Evolutionary conservation across 2,888 invertebrate genomes (phyloP), one percentile per base, ranked within the genome.

Genomic region (Cantharis rufa): DNA sequence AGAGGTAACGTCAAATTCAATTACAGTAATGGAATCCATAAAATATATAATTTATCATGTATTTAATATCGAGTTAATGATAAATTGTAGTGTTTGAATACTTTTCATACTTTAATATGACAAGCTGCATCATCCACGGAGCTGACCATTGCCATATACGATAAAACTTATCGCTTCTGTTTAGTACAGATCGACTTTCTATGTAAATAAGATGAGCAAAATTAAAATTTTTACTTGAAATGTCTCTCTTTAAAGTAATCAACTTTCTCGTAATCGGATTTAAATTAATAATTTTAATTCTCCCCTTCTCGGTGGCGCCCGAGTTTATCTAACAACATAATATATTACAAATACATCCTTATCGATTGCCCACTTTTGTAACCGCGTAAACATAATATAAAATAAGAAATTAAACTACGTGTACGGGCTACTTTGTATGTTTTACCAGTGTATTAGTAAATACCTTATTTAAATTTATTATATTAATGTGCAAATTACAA

Each of bases 1-100:
- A 77, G 69, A 71, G 74, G 66, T 69, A 69, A 69, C 71, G 74
- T 77, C 77, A 74, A 74, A 74, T 74, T 77, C 74, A 77, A 77
- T 77, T 74, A 71, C 74, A 21, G 71, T 74, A 72, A 69, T 69
- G 24, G 18, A 63, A 69, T 77, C 68, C 70, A 15, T 74, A 71
- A 71, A 62, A 28, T 63, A 21, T n/a, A 68, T 69, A 70, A 69
- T 77, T 72, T 69, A 77, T 77, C 77, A 74, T 74, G 28, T 62
- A 62, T 76, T 78, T 72, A 72, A 70, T 72, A 78, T 74, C 64
- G 74, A 64, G 62, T 71, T 72, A 74, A 78, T 78, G 72, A 78
- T 78, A 72, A 76, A 78, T 73, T 69, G 69, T 74, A 64, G 11
- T 71, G 63, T 72, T 75, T 72, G 68, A 75, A 71, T 69, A 64